A percentile compares a stretch with the other conserved stretches of the same genome.
Evolutionary conservation across 2,113 vertebrate genomes (phyloP).

Genomic region (Daubentonia madagascariensis): DNA sequence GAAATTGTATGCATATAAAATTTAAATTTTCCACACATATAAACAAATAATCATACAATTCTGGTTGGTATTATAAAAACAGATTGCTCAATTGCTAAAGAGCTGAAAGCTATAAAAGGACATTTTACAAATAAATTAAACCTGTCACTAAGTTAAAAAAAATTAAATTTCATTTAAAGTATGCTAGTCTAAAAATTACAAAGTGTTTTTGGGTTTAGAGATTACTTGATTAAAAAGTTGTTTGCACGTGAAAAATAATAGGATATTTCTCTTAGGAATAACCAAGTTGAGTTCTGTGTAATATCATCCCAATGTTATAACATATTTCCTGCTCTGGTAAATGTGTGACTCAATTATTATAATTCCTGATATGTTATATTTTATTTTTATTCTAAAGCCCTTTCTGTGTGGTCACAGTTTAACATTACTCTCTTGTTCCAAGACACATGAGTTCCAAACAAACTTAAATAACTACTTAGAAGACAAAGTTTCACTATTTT

Average conservation of each 20-base stretch:
- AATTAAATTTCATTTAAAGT: not conserved
- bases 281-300: constrained; percentile 34
- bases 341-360: constrained; percentile 39
- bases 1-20: not conserved
- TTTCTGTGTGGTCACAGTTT: constrained; percentile 53
- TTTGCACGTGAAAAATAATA: constrained; percentile 36
- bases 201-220: not conserved
- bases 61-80: not conserved
- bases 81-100: not conserved
- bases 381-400: constrained; percentile 54
- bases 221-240: constrained; percentile 42
- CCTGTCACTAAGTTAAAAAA: not conserved
- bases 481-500: not conserved
- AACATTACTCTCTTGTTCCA: constrained; percentile 49
- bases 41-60: not conserved
- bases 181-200: not conserved
- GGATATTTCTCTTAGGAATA: constrained; percentile 48
- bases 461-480: constrained; percentile 1
- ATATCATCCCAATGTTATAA: constrained; percentile 29
- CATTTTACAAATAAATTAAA: not conserved
- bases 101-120: not conserved
- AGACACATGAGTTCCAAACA: constrained; percentile 11
- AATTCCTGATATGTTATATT: constrained; percentile 43
- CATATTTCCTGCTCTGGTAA: constrained; percentile 56
- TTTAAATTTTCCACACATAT: not conserved